phyloP scores from a whole-genome alignment of 2,888 invertebrate genomes.

The Tenthredo livida region DNA sequence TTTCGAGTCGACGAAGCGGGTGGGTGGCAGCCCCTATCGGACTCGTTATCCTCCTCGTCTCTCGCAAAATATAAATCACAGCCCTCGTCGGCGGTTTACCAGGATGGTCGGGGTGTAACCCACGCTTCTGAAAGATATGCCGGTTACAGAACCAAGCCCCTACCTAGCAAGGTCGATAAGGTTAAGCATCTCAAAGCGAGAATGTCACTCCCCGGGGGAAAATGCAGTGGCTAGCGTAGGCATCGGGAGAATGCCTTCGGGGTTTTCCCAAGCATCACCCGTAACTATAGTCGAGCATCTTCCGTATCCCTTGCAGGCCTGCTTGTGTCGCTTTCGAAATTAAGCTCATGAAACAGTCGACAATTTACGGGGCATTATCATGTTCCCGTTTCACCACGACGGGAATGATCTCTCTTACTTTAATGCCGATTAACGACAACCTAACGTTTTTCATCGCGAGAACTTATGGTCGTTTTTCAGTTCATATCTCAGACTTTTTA shows the following conservation, averaged over 20 bases:
- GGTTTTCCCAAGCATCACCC: slow-evolving; percentile 1
- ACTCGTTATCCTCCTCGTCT: slow-evolving; percentile 33
- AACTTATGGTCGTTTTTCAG: neutral
- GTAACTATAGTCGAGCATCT: neutral
- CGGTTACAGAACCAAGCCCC: slow-evolving; percentile 42
- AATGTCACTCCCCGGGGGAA: slow-evolving; percentile 25
- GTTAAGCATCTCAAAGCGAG: slow-evolving; percentile 40
- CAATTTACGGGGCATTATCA: neutral
- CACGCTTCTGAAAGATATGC: slow-evolving; percentile 38
- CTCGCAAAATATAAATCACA: slow-evolving; percentile 42
- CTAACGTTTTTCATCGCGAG: neutral
- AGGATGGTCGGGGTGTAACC: slow-evolving; percentile 28
- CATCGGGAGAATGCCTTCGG: slow-evolving; percentile 21
- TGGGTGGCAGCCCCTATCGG: slow-evolving; percentile 32
- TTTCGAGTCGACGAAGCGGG: slow-evolving; percentile 26
- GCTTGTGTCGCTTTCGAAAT: neutral
- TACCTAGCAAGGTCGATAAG: slow-evolving; percentile 36
- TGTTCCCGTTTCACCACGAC: neutral
- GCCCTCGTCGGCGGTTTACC: slow-evolving; percentile 33
- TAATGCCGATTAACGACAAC: neutral
- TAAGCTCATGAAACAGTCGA: slow-evolving; percentile 7
- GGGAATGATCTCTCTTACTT: neutral
- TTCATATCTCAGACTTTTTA: neutral
- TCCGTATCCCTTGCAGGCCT: neutral
- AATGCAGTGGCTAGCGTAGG: slow-evolving; percentile 31